A percentile compares a stretch with the other conserved stretches of the same genome.
Evolutionary conservation across 1,140 invertebrate genomes (phyloP).

Genomic region (Sycophila sp.): DNA sequence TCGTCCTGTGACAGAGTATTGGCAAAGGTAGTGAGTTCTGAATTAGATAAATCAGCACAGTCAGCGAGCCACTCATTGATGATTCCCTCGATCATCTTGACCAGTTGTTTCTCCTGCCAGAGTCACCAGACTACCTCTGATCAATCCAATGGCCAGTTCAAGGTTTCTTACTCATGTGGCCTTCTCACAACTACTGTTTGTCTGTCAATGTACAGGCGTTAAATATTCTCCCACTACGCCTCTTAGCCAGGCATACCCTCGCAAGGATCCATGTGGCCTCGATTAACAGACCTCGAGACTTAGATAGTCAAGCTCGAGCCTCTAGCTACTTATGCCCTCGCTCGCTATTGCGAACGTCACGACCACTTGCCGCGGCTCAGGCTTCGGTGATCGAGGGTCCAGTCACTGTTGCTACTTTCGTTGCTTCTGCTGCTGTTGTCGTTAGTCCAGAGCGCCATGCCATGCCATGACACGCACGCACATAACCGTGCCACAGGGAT

Average conservation of each 20-base stretch:
- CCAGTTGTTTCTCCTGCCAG: background rate
- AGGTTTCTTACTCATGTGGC: background rate
- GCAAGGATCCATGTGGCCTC: conserved; percentile 32
- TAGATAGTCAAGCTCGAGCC: too few species aligned
- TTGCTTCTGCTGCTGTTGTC: background rate
- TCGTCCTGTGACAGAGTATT: conserved; percentile 81
- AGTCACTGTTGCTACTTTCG: background rate
- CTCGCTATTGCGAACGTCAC: background rate
- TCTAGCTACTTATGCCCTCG: background rate
- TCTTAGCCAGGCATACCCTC: conserved; percentile 20
- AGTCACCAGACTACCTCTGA: background rate
- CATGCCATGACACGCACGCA: too few species aligned
- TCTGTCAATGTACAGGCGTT: background rate
- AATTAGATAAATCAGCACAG: conserved; percentile 77
- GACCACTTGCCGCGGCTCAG: conserved; percentile 4
- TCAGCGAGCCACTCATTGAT: conserved; percentile 84
- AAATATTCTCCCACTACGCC: background rate
- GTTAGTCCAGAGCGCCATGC: background rate
- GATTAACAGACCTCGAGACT: too few species aligned
- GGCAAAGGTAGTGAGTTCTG: conserved; percentile 81
- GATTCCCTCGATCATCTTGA: conserved; percentile 78
- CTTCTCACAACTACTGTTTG: background rate
- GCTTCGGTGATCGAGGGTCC: background rate
- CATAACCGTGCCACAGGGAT: background rate
- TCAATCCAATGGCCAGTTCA: background rate